Base-by-base conservation (phyloP, 2,797 vertebrate species). In the Cyclopterus lumpus region DNA sequence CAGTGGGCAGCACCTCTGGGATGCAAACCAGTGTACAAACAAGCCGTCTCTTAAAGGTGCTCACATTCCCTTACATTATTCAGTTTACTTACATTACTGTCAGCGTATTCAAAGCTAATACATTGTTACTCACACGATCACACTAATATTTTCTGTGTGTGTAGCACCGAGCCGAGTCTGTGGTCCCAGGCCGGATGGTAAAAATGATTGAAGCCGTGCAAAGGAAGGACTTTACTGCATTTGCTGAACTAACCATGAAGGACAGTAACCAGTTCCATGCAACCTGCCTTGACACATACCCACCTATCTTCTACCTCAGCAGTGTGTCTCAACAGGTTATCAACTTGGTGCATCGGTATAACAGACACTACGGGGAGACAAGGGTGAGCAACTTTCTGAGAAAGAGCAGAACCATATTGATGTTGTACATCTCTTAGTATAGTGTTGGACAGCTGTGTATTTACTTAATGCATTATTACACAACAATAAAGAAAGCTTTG, bases 191-290 rank as follows among this genome's bases (percentile, higher is more conserved):
- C 0, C 94, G 95, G 44, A 94, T 99, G 95, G 85, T 72, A 0
- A 94, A 96, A 83, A 99, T 99, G 97, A 92, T 79, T 15, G 86
- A 20, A 30, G 95, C 95, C 0, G 92, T 99, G 84, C 91, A 0
- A 4, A 93, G 84, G 46, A 93, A 89, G 64, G 95, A 99, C 89
- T 99, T 99, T 0, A 78, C 94, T 58, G 86, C 89, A 0, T 99
- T 99, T 1, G 97, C 95, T 46, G 94, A 96, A 80, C 93, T 99
- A 46, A 96, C 97, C 83, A 99, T 99, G 97, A 95, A 93, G 84
- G 98, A 99, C 92, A 99, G 98, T 90, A 99, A 99, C 93, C 98
- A 99, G 92, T 98, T 99, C 86, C 98, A 99, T 0, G 97, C 98
- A 85, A 98, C 95, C 61, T 99, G 98, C 88, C 94, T 99, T 2